These are phyloP conservation scores for Hyperopisus bebe DNA, from an alignment of 2,113 vertebrate species.

Conservation along the genomic window DNA sequence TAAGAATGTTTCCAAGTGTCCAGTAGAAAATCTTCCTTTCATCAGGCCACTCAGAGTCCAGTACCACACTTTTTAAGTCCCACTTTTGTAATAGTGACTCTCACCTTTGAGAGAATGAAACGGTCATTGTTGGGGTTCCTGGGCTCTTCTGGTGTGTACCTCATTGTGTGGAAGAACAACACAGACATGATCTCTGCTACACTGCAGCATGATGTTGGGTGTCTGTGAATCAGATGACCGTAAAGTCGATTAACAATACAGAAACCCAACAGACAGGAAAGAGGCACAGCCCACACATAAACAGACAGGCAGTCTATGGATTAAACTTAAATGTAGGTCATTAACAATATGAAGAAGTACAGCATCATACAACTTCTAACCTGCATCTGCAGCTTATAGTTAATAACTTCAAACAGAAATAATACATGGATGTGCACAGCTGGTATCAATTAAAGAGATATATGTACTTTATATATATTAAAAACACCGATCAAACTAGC, in stretches of 20 bases:
- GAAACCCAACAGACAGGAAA: background rate
- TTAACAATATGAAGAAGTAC: background rate
- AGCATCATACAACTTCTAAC: background rate
- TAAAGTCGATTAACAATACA: background rate
- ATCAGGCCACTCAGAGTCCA: background rate
- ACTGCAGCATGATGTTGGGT: constrained; percentile 75
- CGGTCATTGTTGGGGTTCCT: constrained; percentile 69
- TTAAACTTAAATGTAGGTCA: background rate
- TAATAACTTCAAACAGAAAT: background rate
- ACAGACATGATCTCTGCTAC: constrained; percentile 72
- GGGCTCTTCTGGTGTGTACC: constrained; percentile 60
- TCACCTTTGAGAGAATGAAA: constrained; percentile 74
- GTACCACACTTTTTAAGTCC: no score
- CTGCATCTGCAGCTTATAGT: background rate
- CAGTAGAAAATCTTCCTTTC: background rate
- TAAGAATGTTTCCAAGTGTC: background rate
- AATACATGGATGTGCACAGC: background rate
- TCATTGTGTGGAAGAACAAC: constrained; percentile 76
- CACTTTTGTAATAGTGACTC: background rate
- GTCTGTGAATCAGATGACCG: constrained; percentile 44
- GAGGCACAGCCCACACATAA: background rate
- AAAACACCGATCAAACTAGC: background rate
- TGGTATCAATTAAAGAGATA: background rate
- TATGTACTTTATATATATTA: background rate
- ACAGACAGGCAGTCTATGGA: background rate